Evolutionary conservation across 2,888 invertebrate species (phyloP).

Genomic region (Rotaria macrura): DNA sequence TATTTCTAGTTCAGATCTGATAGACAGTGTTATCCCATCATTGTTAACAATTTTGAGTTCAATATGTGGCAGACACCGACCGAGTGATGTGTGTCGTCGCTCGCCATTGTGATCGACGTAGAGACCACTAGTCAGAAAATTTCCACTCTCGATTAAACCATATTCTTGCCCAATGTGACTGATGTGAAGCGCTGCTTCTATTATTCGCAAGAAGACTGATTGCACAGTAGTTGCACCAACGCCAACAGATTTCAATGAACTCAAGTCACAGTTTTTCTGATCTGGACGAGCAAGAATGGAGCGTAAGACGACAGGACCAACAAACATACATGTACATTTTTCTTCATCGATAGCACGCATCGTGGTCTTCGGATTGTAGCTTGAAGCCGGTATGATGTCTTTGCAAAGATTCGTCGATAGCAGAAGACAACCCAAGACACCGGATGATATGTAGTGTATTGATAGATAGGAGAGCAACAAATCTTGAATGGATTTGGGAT

Average conservation of each 20-base stretch:
- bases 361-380: not conserved
- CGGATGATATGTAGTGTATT: too few relatives aligned
- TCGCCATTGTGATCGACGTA: not conserved
- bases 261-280: slow-evolving; percentile 4
- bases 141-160: not conserved
- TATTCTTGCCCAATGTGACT: not conserved
- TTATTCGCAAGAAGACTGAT: not conserved
- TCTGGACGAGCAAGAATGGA: not conserved
- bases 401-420: not conserved
- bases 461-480: too few relatives aligned
- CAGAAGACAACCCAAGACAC: too few relatives aligned
- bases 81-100: slow-evolving; percentile 10
- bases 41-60: slow-evolving; percentile 26
- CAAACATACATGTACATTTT: slow-evolving; percentile 14
- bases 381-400: slow-evolving; percentile 18
- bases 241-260: not conserved
- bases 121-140: too few relatives aligned
- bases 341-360: slow-evolving; percentile 25
- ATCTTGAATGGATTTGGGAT: too few relatives aligned
- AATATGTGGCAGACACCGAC: slow-evolving; percentile 15
- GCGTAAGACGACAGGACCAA: slow-evolving; percentile 7
- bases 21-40: not conserved
- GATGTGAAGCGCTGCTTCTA: slow-evolving; percentile 18
- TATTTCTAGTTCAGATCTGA: slow-evolving; percentile 21
- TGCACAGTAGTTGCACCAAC: not conserved